Conservation (phyloP, 2,113 vertebrate genomes). For the Podocnemis expansa region DNA sequence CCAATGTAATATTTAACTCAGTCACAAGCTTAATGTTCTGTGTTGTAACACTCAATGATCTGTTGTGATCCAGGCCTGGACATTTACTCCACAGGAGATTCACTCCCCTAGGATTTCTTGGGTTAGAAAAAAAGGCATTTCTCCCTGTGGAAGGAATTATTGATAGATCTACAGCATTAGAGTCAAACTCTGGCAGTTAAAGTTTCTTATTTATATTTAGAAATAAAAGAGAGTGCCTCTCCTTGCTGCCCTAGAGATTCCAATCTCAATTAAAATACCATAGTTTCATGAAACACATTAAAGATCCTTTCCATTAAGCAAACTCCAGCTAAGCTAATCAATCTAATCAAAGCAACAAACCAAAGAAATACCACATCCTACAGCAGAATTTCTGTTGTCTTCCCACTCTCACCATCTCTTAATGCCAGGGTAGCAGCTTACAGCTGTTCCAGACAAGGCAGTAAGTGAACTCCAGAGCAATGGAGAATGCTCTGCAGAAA, state of each 20-base stretch:
- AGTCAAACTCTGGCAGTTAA: not conserved
- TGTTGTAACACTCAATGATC: not conserved
- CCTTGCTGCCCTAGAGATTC: not conserved
- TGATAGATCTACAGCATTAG: not conserved
- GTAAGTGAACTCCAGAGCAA: not conserved
- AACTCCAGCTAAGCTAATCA: not conserved
- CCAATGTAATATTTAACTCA: slow-evolving; percentile 43
- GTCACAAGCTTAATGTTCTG: slow-evolving; percentile 1
- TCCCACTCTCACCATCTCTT: not conserved
- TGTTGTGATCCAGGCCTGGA: not conserved
- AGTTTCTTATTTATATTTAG: not conserved
- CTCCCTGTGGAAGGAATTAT: slow-evolving; percentile 7
- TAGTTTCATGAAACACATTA: not conserved
- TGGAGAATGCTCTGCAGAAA: not conserved
- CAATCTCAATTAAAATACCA: not conserved
- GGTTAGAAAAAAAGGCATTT: slow-evolving; percentile 14
- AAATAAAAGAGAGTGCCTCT: not conserved
- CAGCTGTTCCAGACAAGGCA: not conserved
- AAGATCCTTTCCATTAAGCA: not conserved
- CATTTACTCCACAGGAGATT: not conserved
- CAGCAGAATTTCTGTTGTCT: not conserved
- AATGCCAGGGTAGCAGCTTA: not conserved
- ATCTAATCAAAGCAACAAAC: not conserved
- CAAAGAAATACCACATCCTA: not conserved
- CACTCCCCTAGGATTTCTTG: slow-evolving; percentile 11